Base-by-base conservation (phyloP, 30 jellyfish, hydroid and myxozoan genomes). In the Phacellophora camtschatica region DNA sequence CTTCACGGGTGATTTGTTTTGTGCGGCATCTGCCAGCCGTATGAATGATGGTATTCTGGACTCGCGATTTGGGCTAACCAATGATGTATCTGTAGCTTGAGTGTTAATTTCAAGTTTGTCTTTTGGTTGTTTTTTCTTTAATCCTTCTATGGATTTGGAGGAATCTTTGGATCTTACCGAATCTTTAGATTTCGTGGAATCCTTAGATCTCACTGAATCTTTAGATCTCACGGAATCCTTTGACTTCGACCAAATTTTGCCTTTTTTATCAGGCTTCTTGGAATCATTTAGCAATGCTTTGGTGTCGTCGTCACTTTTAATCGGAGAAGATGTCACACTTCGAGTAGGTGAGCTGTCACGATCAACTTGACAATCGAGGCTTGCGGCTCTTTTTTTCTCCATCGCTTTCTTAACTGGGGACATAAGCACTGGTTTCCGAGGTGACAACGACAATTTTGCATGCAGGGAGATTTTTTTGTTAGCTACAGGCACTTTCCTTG, bases 41-140 rank as follows among this genome's bases (percentile, higher is more conserved):
- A 87, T 87, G 43, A 87, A 87, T 2, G 96, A 73, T 8, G 96
- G 96, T 3, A 87, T 54, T 11, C 96, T 71, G 11, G 96, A 87
- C 25, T 35, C 80, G 19, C 96, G 82, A 30, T 78, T 87, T 7
- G 90, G 96, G 33, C 81, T 49, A 5, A 78, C 27, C 18, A 55
- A 53, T 30, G 87, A 50, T 11, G 71, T 12, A 56, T 59, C 83
- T 1, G 68, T 5, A 0, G 31, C 8, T 31, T 20, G 72, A 28
- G 78, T 45, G 7, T 65, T 77, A 20, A 57, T 63, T 57, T 66
- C 79, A 20, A 78, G 90, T 31, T 66, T 48, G 28, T 67, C 70
- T 65, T 80, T 78, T 24, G 90, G 39, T 31, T 27, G 1, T 27
- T 22, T 65, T 15, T 15, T 59, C 43, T 65, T 65, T 2, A 57